Percentiles rank a stretch among this genome's conserved stretches.
Evolutionary conservation across 2,888 invertebrate genomes (phyloP).

Genomic region (Penaeus monodon): DNA sequence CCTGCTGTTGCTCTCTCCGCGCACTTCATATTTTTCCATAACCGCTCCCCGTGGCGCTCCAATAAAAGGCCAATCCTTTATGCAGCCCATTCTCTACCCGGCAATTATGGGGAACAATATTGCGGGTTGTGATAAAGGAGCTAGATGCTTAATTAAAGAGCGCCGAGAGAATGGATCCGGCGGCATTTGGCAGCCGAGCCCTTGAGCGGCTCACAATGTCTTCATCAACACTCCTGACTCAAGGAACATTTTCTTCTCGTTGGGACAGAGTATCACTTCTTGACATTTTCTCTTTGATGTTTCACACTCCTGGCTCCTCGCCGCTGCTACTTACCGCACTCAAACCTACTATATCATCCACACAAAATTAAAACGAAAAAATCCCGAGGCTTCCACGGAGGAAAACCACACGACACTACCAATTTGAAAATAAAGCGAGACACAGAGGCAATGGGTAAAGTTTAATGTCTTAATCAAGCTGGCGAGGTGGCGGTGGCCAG

Average conservation of each 20-base stretch:
- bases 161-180: neutral
- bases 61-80: slow-evolving; percentile 35
- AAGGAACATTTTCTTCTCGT: slow-evolving; percentile 25
- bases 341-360: too few species aligned
- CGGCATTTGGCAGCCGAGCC: slow-evolving; percentile 24
- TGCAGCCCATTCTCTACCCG: slow-evolving; percentile 7
- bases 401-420: neutral
- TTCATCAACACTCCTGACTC: slow-evolving; percentile 49
- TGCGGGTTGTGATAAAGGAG: slow-evolving; percentile 3
- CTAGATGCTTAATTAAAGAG: slow-evolving; percentile 14
- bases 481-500: neutral
- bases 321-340: neutral
- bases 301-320: neutral
- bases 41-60: slow-evolving; percentile 22
- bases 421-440: slow-evolving; percentile 5
- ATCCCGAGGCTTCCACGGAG: too few species aligned
- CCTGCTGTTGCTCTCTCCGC: slow-evolving; percentile 26
- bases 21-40: neutral
- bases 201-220: slow-evolving; percentile 47
- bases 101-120: slow-evolving; percentile 15
- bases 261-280: neutral
- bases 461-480: slow-evolving; percentile 35
- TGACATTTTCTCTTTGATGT: neutral
- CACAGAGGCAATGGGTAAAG: slow-evolving; percentile 19
- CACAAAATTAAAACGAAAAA: too few species aligned